Evolutionary conservation across 1,140 invertebrate genomes (phyloP).

Genomic region (Chironomus striatipennis): DNA sequence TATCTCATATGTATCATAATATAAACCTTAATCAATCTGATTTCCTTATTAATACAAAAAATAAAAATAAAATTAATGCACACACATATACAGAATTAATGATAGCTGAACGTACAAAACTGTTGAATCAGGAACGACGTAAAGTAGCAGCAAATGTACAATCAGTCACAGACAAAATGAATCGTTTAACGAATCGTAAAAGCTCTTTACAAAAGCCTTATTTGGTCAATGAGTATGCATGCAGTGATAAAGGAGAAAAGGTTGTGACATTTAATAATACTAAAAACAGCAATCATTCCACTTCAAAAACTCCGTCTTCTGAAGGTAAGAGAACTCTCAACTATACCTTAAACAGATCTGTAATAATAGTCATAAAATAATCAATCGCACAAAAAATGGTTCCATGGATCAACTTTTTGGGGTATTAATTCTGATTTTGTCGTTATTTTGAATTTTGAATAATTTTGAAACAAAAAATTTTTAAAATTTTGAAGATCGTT

Average conservation of each 20-base stretch:
- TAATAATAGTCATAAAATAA: no score
- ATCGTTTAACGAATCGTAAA: slow-evolving; percentile 1
- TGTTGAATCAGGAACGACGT: slow-evolving; percentile 9
- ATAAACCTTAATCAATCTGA: not conserved
- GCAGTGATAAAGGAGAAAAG: slow-evolving; percentile 16
- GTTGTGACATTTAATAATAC: not conserved
- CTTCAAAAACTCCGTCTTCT: not conserved
- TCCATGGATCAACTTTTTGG: no score
- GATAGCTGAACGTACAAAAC: slow-evolving; percentile 5
- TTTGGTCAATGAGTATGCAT: slow-evolving; percentile 16
- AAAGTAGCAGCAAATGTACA: not conserved
- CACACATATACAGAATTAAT: slow-evolving; percentile 6
- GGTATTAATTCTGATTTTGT: no score
- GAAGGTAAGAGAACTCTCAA: slow-evolving; percentile 3
- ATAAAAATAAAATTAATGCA: not conserved
- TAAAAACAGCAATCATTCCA: not conserved
- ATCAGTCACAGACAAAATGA: not conserved
- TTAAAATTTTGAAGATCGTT: no score
- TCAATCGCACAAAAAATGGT: no score
- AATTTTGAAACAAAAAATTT: no score
- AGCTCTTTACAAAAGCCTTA: slow-evolving; percentile 4
- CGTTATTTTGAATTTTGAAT: no score
- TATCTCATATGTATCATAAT: not conserved
- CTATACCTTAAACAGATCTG: not conserved
- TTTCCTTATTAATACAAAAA: not conserved